These are phyloP conservation scores for Heptranchias perlo DNA, from an alignment of 2,113 vertebrate genomes.

Conservation along the genomic window DNA sequence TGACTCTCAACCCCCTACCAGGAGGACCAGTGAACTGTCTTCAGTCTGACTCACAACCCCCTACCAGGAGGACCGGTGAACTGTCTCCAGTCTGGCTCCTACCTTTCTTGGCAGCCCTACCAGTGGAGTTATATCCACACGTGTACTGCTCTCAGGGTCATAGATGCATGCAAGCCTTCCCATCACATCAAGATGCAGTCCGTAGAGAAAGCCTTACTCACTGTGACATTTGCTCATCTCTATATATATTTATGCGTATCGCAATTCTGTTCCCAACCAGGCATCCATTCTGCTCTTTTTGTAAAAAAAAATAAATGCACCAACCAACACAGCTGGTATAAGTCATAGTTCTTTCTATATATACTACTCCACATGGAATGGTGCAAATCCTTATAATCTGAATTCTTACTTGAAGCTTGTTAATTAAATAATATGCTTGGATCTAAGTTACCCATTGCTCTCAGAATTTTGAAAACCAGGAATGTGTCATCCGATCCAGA, in stretches of 20 bases:
- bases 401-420: too few relatives aligned
- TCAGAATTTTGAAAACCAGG: neutral
- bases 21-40: too few relatives aligned
- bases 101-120: too few relatives aligned
- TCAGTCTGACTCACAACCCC: too few relatives aligned
- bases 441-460: neutral
- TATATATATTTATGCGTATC: too few relatives aligned
- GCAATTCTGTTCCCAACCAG: too few relatives aligned
- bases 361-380: neutral
- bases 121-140: too few relatives aligned
- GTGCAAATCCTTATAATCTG: neutral
- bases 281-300: neutral
- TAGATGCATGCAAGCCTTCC: neutral
- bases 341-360: neutral
- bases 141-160: neutral
- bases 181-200: neutral
- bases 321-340: too few relatives aligned
- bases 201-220: neutral
- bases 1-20: too few relatives aligned
- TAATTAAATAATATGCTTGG: neutral
- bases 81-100: too few relatives aligned
- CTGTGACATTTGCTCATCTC: neutral
- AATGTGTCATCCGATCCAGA: too few relatives aligned
- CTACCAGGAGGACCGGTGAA: too few relatives aligned
- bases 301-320: neutral